Percentiles rank a stretch among this genome's conserved stretches.
Conservation (phyloP, 2,888 invertebrate genomes). For the Callyntrura guangdongensis region DNA sequence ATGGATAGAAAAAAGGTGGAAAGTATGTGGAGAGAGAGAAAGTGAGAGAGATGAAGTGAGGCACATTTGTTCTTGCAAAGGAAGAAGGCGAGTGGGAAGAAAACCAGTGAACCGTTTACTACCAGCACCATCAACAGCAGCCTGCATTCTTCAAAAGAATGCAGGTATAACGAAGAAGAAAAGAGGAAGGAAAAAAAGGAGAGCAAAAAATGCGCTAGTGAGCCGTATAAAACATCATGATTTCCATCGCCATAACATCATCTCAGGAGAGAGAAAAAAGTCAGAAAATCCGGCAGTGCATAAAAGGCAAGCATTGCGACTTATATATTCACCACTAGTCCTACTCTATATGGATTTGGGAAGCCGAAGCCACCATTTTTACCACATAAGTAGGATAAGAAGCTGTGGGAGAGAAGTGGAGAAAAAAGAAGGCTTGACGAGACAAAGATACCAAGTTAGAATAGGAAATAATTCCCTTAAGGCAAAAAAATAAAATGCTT, state of each 20-base stretch:
- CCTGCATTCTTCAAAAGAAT: conserved; percentile 1
- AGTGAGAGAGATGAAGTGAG: conserved; percentile 23
- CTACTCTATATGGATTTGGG: conserved; percentile 49
- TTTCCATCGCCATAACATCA: conserved; percentile 77
- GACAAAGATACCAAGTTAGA: conserved; percentile 60
- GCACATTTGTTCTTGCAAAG: conserved; percentile 19
- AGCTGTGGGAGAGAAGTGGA: not conserved
- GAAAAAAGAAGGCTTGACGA: conserved; percentile 20
- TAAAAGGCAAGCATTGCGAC: not conserved
- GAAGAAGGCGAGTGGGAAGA: conserved; percentile 37
- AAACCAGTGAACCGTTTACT: conserved; percentile 52
- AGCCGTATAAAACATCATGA: conserved; percentile 72
- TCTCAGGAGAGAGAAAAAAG: conserved; percentile 73
- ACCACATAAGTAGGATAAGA: not conserved
- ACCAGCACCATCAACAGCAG: not conserved
- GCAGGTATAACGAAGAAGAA: conserved; percentile 31
- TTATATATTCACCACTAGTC: conserved; percentile 31
- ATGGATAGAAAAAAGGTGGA: not conserved
- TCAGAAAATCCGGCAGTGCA: conserved; percentile 59
- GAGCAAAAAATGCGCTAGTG: conserved; percentile 59
- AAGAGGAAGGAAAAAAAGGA: conserved; percentile 20
- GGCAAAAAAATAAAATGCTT: conserved; percentile 52
- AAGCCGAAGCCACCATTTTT: not conserved
- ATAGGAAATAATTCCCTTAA: conserved; percentile 74
- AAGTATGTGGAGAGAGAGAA: not conserved